These are phyloP conservation scores for Andrena camellia DNA, from an alignment of 2,888 invertebrate genomes.

Conservation along the genomic window DNA sequence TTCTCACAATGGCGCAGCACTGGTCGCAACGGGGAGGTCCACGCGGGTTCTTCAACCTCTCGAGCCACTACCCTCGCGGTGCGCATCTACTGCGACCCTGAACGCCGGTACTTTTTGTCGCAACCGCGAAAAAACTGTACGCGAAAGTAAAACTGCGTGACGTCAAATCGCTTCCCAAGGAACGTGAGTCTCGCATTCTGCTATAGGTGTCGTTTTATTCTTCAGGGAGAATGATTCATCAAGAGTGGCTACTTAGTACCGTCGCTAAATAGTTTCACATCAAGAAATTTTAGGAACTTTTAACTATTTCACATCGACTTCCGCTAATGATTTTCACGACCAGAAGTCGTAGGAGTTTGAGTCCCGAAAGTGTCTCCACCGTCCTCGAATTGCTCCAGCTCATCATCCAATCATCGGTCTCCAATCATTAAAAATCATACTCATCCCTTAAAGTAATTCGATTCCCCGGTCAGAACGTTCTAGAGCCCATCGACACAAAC, in stretches of 20 bases:
- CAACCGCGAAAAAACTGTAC: slow-evolving; percentile 28
- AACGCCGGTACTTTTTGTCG: slow-evolving; percentile 39
- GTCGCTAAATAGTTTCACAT: too few relatives aligned
- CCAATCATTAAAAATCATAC: slow-evolving; percentile 34
- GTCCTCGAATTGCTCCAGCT: not conserved
- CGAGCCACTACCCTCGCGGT: slow-evolving; percentile 59
- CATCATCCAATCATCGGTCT: not conserved
- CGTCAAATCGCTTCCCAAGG: slow-evolving; percentile 24
- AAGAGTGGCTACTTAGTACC: too few relatives aligned
- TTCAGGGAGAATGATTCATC: not conserved
- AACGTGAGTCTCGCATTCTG: slow-evolving; percentile 17
- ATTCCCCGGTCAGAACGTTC: slow-evolving; percentile 3
- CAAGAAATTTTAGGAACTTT: too few relatives aligned
- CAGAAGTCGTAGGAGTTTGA: not conserved
- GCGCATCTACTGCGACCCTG: slow-evolving; percentile 56
- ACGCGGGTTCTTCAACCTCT: slow-evolving; percentile 68
- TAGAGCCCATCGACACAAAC: slow-evolving; percentile 38
- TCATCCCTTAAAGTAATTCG: slow-evolving; percentile 47
- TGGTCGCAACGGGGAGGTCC: slow-evolving; percentile 32
- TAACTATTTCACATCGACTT: not conserved
- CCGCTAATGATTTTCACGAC: not conserved
- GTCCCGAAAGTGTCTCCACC: not conserved
- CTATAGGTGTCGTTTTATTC: not conserved
- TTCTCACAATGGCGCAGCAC: slow-evolving; percentile 33
- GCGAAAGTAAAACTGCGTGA: slow-evolving; percentile 45